phyloP scores from a whole-genome alignment of 1,140 invertebrate species.

The Apis florea region DNA sequence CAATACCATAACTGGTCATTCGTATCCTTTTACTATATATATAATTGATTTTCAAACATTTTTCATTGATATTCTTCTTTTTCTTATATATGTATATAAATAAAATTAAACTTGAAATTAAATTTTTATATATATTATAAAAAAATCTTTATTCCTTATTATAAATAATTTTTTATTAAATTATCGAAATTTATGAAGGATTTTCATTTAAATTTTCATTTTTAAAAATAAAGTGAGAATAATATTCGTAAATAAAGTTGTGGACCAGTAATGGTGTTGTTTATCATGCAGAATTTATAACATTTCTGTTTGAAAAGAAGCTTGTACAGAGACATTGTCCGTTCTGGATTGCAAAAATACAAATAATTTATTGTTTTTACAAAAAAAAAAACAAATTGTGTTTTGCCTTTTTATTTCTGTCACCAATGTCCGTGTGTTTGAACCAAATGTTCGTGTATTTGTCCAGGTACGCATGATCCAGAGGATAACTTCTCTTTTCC shows the following conservation, averaged over 20 bases:
- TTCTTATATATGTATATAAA: not conserved
- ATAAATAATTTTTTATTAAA: too few species aligned
- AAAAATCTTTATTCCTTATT: not conserved
- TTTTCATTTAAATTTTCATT: not conserved
- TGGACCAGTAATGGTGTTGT: constrained; percentile 23
- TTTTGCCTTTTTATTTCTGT: constrained; percentile 72
- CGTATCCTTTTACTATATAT: not conserved
- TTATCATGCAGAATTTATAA: constrained; percentile 26
- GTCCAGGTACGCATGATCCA: constrained; percentile 67
- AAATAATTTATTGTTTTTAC: constrained; percentile 78
- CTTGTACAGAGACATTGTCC: constrained; percentile 78
- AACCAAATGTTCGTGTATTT: constrained; percentile 54
- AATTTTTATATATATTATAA: not conserved
- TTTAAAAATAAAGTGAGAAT: too few species aligned
- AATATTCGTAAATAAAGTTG: not conserved
- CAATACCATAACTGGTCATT: constrained; percentile 23
- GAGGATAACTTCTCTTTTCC: constrained; percentile 51
- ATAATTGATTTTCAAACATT: not conserved
- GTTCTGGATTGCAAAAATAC: constrained; percentile 76
- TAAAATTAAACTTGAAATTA: not conserved
- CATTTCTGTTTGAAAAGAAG: constrained; percentile 45
- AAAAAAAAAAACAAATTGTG: constrained; percentile 69
- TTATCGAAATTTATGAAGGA: not conserved
- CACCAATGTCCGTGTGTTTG: constrained; percentile 42
- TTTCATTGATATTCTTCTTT: too few species aligned